A percentile compares a stretch with the other conserved stretches of the same genome.
Conservation (phyloP, 2,797 vertebrate genomes). For the Cossypha caffra region DNA sequence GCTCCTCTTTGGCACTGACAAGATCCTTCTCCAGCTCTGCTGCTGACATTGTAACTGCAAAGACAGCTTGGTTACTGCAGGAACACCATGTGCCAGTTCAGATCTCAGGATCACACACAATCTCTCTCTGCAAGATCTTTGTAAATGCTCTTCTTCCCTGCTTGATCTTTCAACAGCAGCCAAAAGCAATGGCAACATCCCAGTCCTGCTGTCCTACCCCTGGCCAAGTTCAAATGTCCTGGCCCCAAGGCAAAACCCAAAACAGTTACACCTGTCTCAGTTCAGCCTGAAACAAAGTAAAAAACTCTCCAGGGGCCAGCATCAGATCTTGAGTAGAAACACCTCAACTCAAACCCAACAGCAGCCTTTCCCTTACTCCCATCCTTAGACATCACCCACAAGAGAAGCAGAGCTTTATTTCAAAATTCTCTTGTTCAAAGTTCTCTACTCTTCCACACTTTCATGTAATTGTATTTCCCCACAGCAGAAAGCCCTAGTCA, state of each 20-base stretch:
- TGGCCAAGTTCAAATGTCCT: not conserved
- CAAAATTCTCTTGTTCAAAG: not conserved
- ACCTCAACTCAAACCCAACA: not conserved
- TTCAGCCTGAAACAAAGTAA: not conserved
- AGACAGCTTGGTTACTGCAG: not conserved
- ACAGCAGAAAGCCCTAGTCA: not conserved
- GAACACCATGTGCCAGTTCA: fast-evolving
- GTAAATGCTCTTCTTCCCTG: not conserved
- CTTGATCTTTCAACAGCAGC: not conserved
- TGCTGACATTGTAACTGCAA: slow-evolving; percentile 54
- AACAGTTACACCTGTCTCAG: not conserved
- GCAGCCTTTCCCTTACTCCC: not conserved
- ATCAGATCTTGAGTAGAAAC: not conserved
- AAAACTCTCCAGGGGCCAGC: not conserved
- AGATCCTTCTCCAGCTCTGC: slow-evolving; percentile 79
- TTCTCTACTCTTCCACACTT: not conserved
- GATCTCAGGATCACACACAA: not conserved
- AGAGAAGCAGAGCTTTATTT: not conserved
- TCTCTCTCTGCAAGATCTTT: not conserved
- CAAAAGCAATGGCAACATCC: not conserved
- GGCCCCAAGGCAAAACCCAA: not conserved
- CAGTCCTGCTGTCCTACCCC: not conserved
- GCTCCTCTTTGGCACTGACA: slow-evolving; percentile 82
- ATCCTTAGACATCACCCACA: not conserved
- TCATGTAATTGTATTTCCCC: not conserved